phyloP scores from a whole-genome alignment of 2,113 vertebrate genomes.

The Sciurus niger region DNA sequence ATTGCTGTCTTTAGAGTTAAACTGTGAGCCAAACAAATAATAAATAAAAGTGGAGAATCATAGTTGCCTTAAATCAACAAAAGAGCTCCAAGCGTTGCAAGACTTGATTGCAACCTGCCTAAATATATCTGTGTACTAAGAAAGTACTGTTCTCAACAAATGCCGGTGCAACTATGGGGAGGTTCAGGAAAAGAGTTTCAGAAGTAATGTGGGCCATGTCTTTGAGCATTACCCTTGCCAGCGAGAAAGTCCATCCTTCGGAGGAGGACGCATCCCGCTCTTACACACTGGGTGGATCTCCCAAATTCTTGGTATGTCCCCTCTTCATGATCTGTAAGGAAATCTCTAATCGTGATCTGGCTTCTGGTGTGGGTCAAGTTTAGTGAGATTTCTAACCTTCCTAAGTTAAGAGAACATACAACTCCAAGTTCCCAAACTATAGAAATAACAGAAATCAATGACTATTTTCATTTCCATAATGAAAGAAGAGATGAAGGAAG shows the following conservation, averaged over 20 bases:
- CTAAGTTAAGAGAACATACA: not conserved
- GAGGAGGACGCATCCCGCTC: not conserved
- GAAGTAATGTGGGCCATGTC: accelerated
- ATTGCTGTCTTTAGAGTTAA: not conserved
- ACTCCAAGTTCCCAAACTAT: not conserved
- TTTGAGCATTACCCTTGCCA: not conserved
- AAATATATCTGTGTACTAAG: not conserved
- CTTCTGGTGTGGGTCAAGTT: not conserved
- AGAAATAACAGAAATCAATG: not conserved
- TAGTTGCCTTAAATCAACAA: not conserved
- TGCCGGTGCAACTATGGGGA: accelerated
- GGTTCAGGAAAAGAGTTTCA: not conserved
- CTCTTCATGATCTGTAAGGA: not conserved
- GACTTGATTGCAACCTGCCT: not conserved
- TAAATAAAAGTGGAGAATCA: not conserved
- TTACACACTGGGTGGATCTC: not conserved
- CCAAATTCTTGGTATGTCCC: not conserved
- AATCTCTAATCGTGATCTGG: not conserved
- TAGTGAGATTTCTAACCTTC: not conserved
- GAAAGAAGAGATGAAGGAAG: not conserved
- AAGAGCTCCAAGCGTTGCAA: not conserved
- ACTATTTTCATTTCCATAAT: not conserved
- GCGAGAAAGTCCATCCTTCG: not conserved
- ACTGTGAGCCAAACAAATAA: not conserved
- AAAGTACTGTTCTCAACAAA: not conserved